These are phyloP conservation scores for Thamnophis sirtalis DNA, from an alignment of 2,113 vertebrate genomes.

Conservation along the genomic window DNA sequence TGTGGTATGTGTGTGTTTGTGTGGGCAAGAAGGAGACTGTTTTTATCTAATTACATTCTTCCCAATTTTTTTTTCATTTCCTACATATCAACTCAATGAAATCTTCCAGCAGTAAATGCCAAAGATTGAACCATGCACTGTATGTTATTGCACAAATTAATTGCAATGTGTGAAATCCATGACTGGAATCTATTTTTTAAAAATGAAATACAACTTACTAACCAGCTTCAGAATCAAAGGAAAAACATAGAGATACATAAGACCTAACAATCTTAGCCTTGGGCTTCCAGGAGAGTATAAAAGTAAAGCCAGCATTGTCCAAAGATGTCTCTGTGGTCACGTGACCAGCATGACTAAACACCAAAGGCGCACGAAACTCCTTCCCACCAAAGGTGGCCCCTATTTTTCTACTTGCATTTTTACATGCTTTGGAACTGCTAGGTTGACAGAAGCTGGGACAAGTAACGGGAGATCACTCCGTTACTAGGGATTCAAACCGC, in stretches of 20 bases:
- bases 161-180: too few species aligned
- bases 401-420: too few species aligned
- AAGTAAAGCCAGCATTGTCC: too few species aligned
- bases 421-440: too few species aligned
- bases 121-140: neutral
- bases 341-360: too few species aligned
- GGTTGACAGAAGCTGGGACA: too few species aligned
- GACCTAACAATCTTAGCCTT: neutral
- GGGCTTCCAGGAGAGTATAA: neutral
- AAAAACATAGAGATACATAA: neutral
- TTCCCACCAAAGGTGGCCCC: too few species aligned
- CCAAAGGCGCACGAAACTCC: too few species aligned
- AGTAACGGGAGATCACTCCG: too few species aligned
- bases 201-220: neutral
- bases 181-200: too few species aligned
- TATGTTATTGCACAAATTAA: neutral
- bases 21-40: neutral
- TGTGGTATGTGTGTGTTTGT: neutral
- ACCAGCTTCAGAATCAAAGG: neutral
- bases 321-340: too few species aligned
- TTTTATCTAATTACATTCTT: neutral
- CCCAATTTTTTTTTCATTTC: neutral
- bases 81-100: neutral
- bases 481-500: too few species aligned
- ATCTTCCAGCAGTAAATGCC: neutral